These are phyloP conservation scores for Sardinella longiceps DNA, from an alignment of 2,797 vertebrate species.

Conservation along the genomic window DNA sequence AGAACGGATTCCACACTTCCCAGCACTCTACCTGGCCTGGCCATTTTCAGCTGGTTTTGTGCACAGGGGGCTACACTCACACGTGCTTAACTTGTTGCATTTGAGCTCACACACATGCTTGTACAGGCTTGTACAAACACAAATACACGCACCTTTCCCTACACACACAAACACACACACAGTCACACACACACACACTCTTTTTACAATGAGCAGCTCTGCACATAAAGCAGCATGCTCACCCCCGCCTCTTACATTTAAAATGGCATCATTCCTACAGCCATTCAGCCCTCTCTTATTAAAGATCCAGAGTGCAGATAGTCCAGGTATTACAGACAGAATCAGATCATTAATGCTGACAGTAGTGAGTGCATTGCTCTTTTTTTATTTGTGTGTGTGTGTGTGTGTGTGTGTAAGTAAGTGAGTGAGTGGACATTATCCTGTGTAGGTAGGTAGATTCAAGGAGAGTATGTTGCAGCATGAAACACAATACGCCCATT, in stretches of 20 bases:
- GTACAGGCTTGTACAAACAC: neutral
- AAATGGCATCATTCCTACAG: neutral
- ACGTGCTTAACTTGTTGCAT: neutral
- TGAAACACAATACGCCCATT: neutral
- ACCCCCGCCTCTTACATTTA: neutral
- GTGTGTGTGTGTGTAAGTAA: neutral
- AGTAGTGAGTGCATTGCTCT: neutral
- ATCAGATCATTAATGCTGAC: neutral
- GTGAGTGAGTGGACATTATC: neutral
- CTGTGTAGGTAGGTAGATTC: neutral
- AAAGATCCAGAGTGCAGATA: neutral
- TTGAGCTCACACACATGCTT: constrained; percentile 2
- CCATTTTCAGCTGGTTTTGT: neutral
- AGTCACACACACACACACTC: neutral
- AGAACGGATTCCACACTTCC: constrained; percentile 47
- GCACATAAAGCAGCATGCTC: constrained; percentile 9
- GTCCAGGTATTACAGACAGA: neutral
- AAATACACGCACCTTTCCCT: no score
- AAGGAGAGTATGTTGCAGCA: neutral
- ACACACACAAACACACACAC: neutral
- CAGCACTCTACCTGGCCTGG: constrained; percentile 5
- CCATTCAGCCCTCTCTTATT: neutral
- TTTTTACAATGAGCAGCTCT: constrained; percentile 15
- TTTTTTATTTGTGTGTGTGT: neutral
- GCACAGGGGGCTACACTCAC: constrained; percentile 48